Base-by-base conservation (phyloP, 2,797 vertebrate species). In the Urocyon cinereoargenteus region DNA sequence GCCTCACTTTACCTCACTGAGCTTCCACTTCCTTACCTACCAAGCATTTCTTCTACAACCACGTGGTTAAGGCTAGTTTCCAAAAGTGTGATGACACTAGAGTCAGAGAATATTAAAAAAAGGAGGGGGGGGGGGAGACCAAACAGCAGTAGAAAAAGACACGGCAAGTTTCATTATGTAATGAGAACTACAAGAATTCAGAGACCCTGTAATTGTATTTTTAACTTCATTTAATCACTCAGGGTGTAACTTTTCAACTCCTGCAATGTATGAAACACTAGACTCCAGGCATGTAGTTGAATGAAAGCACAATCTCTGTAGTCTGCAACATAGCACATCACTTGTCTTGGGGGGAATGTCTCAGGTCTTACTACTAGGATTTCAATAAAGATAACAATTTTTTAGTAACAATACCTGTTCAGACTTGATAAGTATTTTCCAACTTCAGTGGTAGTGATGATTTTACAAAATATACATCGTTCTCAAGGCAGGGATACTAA, bases 381-480 rank as follows among this genome's bases (percentile, higher is more conserved):
- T 72, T 96, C 24, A 86, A 11, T 81, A 49, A 68, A 55, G 53
- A 81, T 77, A 84, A 93, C 28, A 3, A 31, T 64, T 64, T 83
- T 91, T 34, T 72, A 85, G 16, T 40, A 87, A 55, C 11, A 87
- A 68, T 88, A 68, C 19, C 77, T 85, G 72, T 36, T 83, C 51
- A 81, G 59, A 70, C n/a, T 79, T 88, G 24, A 86, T 62, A 78
- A 55, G 10, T 40, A 83, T 45, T 94, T 97, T 84, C n/a, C 28
- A 89, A 26, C 34, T 83, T 91, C 40, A 9, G 6, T 49, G 14
- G 64, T 89, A 21, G 36, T 77, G 8, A 22, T 72, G 31, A 79
- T 89, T 88, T 95, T 92, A 28, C 70, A 92, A 94, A 92, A 81
- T 66, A 82, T 72, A 94, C 21, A 85, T 49, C 49, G 75, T 79